Base-by-base conservation (phyloP, 2,888 invertebrate species). In the Oscheius myriophilus region DNA sequence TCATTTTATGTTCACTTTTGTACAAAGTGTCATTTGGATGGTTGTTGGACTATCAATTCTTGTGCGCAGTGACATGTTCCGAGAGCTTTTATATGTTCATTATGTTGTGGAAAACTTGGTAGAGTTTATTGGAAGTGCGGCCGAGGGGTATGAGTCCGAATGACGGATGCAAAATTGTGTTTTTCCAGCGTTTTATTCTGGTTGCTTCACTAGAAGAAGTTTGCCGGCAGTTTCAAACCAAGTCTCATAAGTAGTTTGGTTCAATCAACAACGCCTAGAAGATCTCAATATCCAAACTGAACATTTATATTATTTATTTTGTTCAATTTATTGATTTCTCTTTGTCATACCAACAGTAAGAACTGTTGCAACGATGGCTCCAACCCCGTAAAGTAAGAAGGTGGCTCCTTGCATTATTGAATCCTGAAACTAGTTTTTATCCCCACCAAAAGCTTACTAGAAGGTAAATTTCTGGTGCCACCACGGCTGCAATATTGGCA, bases 21-120 rank as follows among this genome's bases (percentile, higher is more conserved):
- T 49, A 1, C 61, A 61, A 25, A 61, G 61, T n/a, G 21, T 61
- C 18, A 61, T 61, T 39, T 61, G 61, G 61, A 61, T 61, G 61
- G 39, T 61, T 2, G 46, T 61, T 14, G 61, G 61, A 25, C 16
- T 18, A 7, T 46, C 61, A 14, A 61, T 61, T 16, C 11, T 61
- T 33, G 33, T 23, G 2, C 18, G 61, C 12, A 61, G 61, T 33
- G 33, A 46, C 14, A 18, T 45, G n/a, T 61, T 61, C 33, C 14
- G n/a, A 25, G 18, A 26, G 11, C 26, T 16, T n/a, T 14, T 9
- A 2, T 49, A 25, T 16, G n/a, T 61, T 6, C 61, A 61, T 18
- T 61, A 33, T 49, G 16, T 61, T 23, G 33, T 61, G 2, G 61
- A 61, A 49, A 49, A 61, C 21, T 25, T 61, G 12, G 25, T 49